Percentiles rank a stretch among this genome's conserved stretches.
phyloP scores from a whole-genome alignment of 2,888 invertebrate species.

The Hartigia nigra region DNA sequence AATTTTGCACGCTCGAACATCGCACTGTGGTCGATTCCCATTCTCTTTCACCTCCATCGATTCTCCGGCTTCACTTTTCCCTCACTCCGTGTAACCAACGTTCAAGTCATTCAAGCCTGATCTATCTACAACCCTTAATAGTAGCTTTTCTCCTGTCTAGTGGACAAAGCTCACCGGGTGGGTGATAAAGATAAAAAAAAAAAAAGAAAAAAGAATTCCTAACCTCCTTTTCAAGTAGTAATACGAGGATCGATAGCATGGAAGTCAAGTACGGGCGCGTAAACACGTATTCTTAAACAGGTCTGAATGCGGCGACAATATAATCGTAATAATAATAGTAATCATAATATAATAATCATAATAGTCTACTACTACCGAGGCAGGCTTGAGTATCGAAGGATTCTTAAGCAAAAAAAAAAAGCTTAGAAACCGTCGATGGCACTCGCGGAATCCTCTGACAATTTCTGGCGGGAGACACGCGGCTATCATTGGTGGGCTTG shows the following conservation, averaged over 20 bases:
- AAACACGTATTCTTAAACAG: neutral
- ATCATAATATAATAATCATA: neutral
- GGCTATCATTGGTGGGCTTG: constrained; percentile 43
- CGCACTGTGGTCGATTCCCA: neutral
- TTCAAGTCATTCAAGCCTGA: neutral
- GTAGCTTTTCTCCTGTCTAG: neutral
- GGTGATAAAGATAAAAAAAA: neutral
- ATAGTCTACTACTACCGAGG: neutral
- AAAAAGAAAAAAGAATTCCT: neutral
- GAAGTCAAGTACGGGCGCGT: neutral
- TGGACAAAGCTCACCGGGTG: neutral
- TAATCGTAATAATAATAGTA: neutral
- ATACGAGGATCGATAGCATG: neutral
- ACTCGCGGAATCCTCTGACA: neutral
- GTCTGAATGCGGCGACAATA: neutral
- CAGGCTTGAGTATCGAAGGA: neutral
- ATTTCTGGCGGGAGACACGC: constrained; percentile 39
- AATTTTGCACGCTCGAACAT: neutral
- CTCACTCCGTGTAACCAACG: neutral
- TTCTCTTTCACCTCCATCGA: neutral
- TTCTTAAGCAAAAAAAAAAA: neutral
- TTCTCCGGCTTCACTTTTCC: constrained; percentile 18
- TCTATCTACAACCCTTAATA: neutral
- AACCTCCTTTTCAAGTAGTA: neutral
- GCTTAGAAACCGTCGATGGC: neutral